These are phyloP conservation scores for Lates japonicus DNA, from an alignment of 2,797 vertebrate genomes.

Conservation along the genomic window DNA sequence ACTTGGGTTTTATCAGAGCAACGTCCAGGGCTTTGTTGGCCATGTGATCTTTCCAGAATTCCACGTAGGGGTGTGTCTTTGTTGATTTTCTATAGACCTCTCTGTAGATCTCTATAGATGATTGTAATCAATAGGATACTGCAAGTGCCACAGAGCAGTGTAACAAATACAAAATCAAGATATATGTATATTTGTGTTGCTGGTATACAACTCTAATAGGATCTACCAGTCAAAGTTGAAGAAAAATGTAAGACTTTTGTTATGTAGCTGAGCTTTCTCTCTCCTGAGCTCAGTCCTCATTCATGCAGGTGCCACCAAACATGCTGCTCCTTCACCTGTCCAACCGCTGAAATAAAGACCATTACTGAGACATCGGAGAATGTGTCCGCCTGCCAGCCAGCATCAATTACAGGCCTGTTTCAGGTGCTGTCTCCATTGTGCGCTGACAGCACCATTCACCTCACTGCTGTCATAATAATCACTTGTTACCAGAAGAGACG, in stretches of 20 bases:
- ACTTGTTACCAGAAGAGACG: conserved; percentile 43
- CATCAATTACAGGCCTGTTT: conserved; percentile 13
- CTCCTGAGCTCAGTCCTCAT: not conserved
- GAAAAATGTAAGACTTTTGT: not conserved
- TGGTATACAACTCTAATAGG: not conserved
- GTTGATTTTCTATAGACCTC: not conserved
- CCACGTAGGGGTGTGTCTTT: conserved; percentile 40
- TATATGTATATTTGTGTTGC: not conserved
- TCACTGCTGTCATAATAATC: conserved; percentile 41
- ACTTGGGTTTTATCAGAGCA: conserved; percentile 39
- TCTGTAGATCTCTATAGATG: conserved; percentile 9
- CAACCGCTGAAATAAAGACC: conserved; percentile 41
- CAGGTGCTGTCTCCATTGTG: conserved; percentile 37
- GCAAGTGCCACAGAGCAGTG: not conserved
- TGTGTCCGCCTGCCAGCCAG: conserved; percentile 38
- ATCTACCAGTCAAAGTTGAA: conserved; percentile 1
- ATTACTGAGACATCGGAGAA: conserved; percentile 41
- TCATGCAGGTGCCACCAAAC: not conserved
- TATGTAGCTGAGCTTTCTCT: not conserved
- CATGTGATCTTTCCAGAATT: conserved; percentile 41
- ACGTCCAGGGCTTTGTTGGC: conserved; percentile 40
- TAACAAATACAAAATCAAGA: not conserved
- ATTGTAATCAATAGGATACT: not conserved
- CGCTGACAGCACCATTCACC: conserved; percentile 38
- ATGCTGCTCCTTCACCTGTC: not conserved